Percentiles rank a stretch among this genome's conserved stretches.
Evolutionary conservation across 2,888 invertebrate species (phyloP).

Genomic region (Perizoma affinitatum): DNA sequence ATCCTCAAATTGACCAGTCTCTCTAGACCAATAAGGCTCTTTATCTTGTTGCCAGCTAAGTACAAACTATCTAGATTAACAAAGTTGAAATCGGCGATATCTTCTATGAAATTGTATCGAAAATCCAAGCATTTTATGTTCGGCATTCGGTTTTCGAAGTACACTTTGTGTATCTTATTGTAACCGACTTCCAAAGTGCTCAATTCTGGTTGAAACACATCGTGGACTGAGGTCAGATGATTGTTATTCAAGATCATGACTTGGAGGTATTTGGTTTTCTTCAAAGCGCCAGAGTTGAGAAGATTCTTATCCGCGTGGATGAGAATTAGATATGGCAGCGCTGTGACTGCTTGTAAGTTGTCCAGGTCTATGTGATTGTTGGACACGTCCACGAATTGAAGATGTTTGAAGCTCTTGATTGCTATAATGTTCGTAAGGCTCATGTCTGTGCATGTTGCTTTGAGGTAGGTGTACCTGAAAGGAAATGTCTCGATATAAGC

Average conservation of each 20-base stretch:
- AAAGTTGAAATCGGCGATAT: conserved; percentile 74
- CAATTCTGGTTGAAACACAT: conserved; percentile 81
- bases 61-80: conserved; percentile 88
- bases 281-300: conserved; percentile 74
- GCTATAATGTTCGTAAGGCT: conserved; percentile 79
- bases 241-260: conserved; percentile 83
- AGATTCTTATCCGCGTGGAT: conserved; percentile 84
- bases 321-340: conserved; percentile 81
- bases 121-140: conserved; percentile 82
- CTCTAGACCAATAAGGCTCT: conserved; percentile 84
- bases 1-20: conserved; percentile 85
- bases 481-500: conserved; percentile 7
- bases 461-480: conserved; percentile 84
- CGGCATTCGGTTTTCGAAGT: conserved; percentile 59
- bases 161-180: conserved; percentile 67
- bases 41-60: conserved; percentile 89
- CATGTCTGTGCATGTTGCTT: conserved; percentile 76
- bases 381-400: conserved; percentile 84
- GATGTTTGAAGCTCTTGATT: conserved; percentile 77
- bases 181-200: conserved; percentile 82
- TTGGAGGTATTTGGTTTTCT: conserved; percentile 84
- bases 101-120: conserved; percentile 75
- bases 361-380: conserved; percentile 77
- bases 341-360: conserved; percentile 72
- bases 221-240: conserved; percentile 73